These are phyloP conservation scores for Phycodurus eques DNA, from an alignment of 2,113 vertebrate genomes.

Conservation along the genomic window DNA sequence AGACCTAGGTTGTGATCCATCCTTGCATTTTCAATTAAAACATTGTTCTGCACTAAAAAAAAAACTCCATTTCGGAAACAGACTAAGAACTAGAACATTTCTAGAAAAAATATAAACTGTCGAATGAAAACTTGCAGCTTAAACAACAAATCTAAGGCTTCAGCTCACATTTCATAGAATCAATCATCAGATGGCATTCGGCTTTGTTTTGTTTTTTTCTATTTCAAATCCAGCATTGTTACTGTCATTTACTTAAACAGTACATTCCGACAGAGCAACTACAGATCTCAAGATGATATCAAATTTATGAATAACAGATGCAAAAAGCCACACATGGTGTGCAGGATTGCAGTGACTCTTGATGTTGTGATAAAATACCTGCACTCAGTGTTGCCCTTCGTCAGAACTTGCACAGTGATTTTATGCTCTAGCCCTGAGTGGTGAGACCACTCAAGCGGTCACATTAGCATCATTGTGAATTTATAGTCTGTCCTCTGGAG, in stretches of 20 bases:
- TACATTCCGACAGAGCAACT: neutral
- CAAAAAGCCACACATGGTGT: neutral
- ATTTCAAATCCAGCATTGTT: no score
- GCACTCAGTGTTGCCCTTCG: constrained; percentile 20
- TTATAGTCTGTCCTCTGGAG: constrained; percentile 40
- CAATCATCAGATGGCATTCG: no score
- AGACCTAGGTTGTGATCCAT: neutral
- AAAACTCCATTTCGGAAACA: no score
- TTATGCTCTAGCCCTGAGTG: constrained; percentile 25
- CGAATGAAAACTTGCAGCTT: neutral
- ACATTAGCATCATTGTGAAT: constrained; percentile 36
- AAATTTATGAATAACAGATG: neutral
- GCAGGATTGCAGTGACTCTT: neutral
- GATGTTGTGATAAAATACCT: neutral
- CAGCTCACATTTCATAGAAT: no score
- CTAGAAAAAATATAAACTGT: neutral
- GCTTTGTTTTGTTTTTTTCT: no score
- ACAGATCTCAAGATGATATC: neutral
- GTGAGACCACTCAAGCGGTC: constrained; percentile 37
- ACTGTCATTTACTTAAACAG: neutral
- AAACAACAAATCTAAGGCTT: no score
- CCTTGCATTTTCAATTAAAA: neutral
- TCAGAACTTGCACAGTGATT: constrained; percentile 31
- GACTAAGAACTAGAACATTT: neutral
- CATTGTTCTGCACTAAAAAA: no score